Evolutionary conservation across 1,140 invertebrate species (phyloP), one percentile per base, ranked within the genome.

Genomic region (Magallana ariakensis): DNA sequence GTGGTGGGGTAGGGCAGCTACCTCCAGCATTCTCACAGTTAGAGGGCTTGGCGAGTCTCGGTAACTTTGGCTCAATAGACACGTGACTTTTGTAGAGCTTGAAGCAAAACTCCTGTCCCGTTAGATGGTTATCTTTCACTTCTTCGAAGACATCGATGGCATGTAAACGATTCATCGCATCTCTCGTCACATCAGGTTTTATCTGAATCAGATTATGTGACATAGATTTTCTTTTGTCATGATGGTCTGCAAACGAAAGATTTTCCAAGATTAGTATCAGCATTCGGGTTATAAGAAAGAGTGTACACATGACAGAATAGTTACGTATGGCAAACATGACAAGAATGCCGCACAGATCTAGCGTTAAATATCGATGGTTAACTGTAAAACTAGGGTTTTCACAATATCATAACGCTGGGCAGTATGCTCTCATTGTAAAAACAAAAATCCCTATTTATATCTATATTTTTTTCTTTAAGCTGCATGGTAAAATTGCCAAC

Each of bases 101-200:
- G 11, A 75, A 11, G 33, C 66, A 75, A 75, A 75, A 75, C 33
- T 75, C 66, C 66, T 75, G 66, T 75, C 66, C 66, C 0, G 22
- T 75, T 1, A 26, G 0, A 33, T 26, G 15, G 2, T 11, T 26
- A 26, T 70, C 22, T 33, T 75, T 75, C 15, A 75, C 66, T 33
- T 75, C 66, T 3, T 75, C 66, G 10, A 75, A 75, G 19, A 75
- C 66, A 26, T 75, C 66, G 33, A 75, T 75, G 8, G 66, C 66
- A 33, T 22, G 66, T 10, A 75, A 8, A 26, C 66, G 66, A 75
- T 75, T 75, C 66, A 75, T 75, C 33, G 7, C 13, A 19, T 26
- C 9, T 75, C 66, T 26, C 66, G 22, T 33, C 7, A 19, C 11
- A 70, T 10, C 3, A 10, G 16, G 16, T n/a, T 46, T 46, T 46